A percentile compares a stretch with the other conserved stretches of the same genome.
Conservation (phyloP, 2,797 vertebrate genomes). For the Lutjanus argentimaculatus region DNA sequence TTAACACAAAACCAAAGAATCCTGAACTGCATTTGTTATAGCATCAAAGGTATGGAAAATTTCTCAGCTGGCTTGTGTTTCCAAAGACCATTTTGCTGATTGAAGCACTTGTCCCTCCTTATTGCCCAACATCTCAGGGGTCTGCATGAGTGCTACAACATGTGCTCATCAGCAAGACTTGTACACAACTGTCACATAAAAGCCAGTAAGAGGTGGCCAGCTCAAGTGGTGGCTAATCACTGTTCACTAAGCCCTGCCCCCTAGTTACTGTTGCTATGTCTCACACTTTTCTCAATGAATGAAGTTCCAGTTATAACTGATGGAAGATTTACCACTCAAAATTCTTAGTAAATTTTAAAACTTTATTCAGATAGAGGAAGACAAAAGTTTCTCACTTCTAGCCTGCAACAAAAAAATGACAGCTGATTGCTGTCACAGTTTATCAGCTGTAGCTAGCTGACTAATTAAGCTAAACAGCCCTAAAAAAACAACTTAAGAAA, state of each 20-base stretch:
- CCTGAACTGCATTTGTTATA: conserved; percentile 32
- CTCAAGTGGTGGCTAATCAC: too few relatives aligned
- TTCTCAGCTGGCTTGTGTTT: conserved; percentile 12
- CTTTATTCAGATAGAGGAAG: neutral
- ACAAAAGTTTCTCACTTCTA: neutral
- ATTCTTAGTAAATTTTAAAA: neutral
- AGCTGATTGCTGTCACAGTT: neutral
- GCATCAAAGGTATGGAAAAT: conserved; percentile 15
- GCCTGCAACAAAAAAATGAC: neutral
- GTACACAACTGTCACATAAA: neutral
- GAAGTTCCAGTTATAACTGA: neutral
- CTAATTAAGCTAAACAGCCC: neutral
- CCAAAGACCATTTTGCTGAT: conserved; percentile 9
- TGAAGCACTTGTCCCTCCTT: neutral
- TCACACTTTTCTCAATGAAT: neutral
- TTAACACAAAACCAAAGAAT: conserved; percentile 18
- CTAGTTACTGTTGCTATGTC: neutral
- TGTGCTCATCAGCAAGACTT: neutral
- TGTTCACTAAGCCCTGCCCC: neutral
- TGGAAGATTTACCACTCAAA: neutral
- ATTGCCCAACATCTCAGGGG: neutral
- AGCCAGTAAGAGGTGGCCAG: neutral
- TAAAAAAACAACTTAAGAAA: too few relatives aligned
- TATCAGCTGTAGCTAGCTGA: neutral
- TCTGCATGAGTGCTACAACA: neutral